Evolutionary conservation across 2,113 vertebrate species (phyloP), one percentile per base, ranked within the genome.

Genomic region (Oncorhynchus gorbuscha): DNA sequence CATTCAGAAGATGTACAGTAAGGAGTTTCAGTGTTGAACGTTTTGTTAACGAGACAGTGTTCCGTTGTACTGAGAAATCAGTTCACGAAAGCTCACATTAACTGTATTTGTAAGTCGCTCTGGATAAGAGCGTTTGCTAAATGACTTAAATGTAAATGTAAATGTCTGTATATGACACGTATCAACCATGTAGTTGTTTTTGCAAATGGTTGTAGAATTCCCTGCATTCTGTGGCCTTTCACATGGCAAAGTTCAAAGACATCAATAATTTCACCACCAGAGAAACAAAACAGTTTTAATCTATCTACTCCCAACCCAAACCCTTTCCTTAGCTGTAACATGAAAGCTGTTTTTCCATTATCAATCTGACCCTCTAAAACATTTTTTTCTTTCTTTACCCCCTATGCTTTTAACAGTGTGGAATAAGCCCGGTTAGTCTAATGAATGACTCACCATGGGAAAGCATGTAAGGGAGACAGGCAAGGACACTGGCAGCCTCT

Each of bases 381-480:
- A 58, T 22, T 51, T 72, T 49, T 51, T 72, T 49, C 77, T 81
- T 48, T 71, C 75, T 26, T 58, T 71, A 74, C 71, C 73, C 51
- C 39, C 39, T 74, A 59, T 74, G n/a, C 65, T 22, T 12, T 80
- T 74, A 74, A 71, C 68, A 71, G 70, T 24, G 49, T 71, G 5
- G 75, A 76, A 73, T 62, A 65, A 70, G 58, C 32, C n/a, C 39
- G 0, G 73, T 70, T 77, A 59, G 26, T 26, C 69, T 81, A 79
- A 75, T 69, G 30, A 81, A 79, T 83, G 79, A 86, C 75, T 78
- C 79, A 79, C 75, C 18, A 48, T 76, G 69, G 79, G 77, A 80
- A 79, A 78, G 66, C 62, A 71, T 69, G 28, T 55, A 67, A 59
- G 51, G 35, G 58, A 79, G 18, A 12, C 11, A 59, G 49, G 14